These are phyloP conservation scores for Anoplopoma fimbria DNA, from an alignment of 2,113 vertebrate species.

Conservation along the genomic window DNA sequence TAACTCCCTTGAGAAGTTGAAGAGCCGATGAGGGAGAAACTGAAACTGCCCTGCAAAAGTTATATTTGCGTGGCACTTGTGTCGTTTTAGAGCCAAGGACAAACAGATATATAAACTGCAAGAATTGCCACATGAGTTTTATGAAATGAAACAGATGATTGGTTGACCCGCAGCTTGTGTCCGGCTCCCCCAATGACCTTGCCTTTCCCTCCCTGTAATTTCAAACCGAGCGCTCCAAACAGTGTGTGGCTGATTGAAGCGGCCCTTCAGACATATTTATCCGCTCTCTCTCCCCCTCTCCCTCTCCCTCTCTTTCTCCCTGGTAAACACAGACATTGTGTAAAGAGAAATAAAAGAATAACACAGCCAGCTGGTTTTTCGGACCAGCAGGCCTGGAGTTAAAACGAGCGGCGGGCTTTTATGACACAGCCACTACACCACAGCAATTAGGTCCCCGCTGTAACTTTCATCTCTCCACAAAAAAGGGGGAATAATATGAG, in stretches of 20 bases:
- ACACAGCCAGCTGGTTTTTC: slow-evolving; percentile 71
- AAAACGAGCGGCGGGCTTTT: slow-evolving; percentile 77
- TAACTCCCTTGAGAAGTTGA: slow-evolving; percentile 28
- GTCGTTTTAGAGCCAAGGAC: slow-evolving; percentile 18
- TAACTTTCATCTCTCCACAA: slow-evolving; percentile 84
- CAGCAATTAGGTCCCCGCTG: slow-evolving; percentile 83
- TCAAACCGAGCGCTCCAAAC: slow-evolving; percentile 44
- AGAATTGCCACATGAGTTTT: slow-evolving; percentile 53
- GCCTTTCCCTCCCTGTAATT: slow-evolving; percentile 68
- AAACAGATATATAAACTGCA: slow-evolving; percentile 41
- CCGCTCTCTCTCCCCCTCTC: slow-evolving; percentile 8
- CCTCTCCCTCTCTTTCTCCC: slow-evolving; percentile 27
- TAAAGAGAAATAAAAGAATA: slow-evolving; percentile 76
- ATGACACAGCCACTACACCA: slow-evolving; percentile 77
- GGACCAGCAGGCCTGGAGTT: slow-evolving; percentile 73
- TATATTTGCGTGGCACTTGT: slow-evolving; percentile 49
- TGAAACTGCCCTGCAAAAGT: slow-evolving; percentile 53
- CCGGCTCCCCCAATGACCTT: slow-evolving; percentile 55
- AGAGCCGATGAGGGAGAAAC: slow-evolving; percentile 34
- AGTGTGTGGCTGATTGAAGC: slow-evolving; percentile 56
- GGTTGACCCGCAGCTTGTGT: slow-evolving; percentile 57
- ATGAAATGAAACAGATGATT: slow-evolving; percentile 53
- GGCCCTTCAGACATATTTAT: slow-evolving; percentile 52
- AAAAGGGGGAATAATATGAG: slow-evolving; percentile 71
- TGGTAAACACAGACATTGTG: slow-evolving; percentile 79